Percentiles rank a stretch among this genome's conserved stretches.
phyloP scores from a whole-genome alignment of 2,113 vertebrate genomes.

The Excalfactoria chinensis region DNA sequence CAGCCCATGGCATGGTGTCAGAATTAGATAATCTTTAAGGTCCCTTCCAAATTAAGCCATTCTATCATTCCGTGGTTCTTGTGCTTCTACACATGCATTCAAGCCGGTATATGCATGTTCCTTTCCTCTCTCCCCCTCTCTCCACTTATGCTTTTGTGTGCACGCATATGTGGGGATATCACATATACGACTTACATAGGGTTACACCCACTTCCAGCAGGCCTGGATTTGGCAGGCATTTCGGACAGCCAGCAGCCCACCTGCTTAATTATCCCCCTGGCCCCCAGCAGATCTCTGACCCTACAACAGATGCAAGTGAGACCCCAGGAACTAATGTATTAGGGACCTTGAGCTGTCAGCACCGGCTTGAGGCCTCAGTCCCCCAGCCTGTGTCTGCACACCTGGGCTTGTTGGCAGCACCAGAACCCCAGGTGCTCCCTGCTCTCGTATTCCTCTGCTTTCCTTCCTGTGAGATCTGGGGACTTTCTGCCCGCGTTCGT shows the following conservation, averaged over 20 bases:
- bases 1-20: too few species aligned
- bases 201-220: background rate
- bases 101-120: fast-evolving
- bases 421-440: background rate
- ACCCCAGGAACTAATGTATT: background rate
- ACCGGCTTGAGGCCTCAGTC: fast-evolving
- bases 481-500: fast-evolving
- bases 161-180: background rate
- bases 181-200: background rate
- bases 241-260: constrained; percentile 14
- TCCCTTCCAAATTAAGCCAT: too few species aligned
- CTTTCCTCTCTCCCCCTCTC: background rate
- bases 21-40: too few species aligned
- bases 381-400: background rate
- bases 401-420: background rate
- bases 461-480: constrained; percentile 42
- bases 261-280: background rate
- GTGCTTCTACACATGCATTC: background rate
- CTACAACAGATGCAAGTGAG: background rate
- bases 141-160: fast-evolving
- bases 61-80: too few species aligned
- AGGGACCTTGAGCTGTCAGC: constrained; percentile 12
- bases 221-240: background rate
- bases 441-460: background rate
- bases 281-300: background rate